These are phyloP conservation scores for Punctoribates punctum DNA, from an alignment of 2,888 invertebrate genomes.

Conservation along the genomic window DNA sequence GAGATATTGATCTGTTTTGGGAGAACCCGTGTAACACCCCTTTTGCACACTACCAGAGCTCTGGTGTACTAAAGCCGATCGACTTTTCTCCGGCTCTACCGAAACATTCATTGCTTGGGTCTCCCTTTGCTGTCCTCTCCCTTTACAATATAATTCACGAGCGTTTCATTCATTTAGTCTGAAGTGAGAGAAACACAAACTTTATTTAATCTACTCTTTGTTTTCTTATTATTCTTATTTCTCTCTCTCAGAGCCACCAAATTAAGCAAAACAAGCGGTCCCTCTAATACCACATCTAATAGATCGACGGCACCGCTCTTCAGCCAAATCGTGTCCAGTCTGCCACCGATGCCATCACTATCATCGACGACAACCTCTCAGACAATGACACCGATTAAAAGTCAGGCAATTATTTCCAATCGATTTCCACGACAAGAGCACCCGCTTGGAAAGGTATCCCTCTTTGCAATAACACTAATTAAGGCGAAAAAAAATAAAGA, in stretches of 20 bases:
- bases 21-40: constrained; percentile 25
- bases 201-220: constrained; percentile 28
- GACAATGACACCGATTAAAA: constrained; percentile 15
- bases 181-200: constrained; percentile 25
- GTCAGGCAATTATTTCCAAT: constrained; percentile 11
- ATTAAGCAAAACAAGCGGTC: constrained; percentile 20
- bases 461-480: neutral
- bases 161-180: constrained; percentile 19
- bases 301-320: constrained; percentile 18
- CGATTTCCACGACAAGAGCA: constrained; percentile 27
- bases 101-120: neutral
- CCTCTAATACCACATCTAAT: constrained; percentile 1
- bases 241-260: constrained; percentile 22
- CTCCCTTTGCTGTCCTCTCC: neutral
- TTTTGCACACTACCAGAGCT: neutral
- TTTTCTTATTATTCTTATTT: constrained; percentile 16
- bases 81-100: constrained; percentile 15
- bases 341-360: constrained; percentile 11
- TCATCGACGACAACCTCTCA: constrained; percentile 10
- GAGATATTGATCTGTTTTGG: constrained; percentile 34
- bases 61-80: neutral
- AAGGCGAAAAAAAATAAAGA: neutral
- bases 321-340: constrained; percentile 14
- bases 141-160: constrained; percentile 16
- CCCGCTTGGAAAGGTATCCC: constrained; percentile 28